Base-by-base conservation (phyloP, 2,888 invertebrate species). In the Caradrina kadenii region DNA sequence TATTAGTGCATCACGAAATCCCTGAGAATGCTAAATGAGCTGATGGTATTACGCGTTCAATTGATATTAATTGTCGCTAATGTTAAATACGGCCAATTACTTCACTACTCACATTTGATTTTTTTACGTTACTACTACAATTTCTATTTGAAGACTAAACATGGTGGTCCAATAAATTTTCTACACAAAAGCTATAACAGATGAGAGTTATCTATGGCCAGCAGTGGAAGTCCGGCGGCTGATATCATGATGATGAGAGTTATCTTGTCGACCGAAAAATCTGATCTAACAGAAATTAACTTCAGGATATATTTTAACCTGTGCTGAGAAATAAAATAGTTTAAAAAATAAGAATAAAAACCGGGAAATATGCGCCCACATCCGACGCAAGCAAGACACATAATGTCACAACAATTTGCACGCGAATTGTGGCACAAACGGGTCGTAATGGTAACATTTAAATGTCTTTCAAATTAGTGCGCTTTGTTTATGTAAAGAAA, bases 1-100 rank as follows among this genome's bases (percentile, higher is more conserved):
- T 85, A 92, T 89, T 89, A 88, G 88, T 89, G 87, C 87, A 85
- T 85, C 87, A 81, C 79, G 79, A 86, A 84, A 85, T 87, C 83
- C 81, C 71, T 62, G 80, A 86, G 86, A 86, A 86, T 84, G 82
- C 79, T 81, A 79, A 79, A 81, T 73, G 72, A 80, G 68, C 62
- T 73, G 42, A 61, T 65, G 60, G 58, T 31, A 69, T 76, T 77
- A 69, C 64, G 68, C 48, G 49, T 64, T 66, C 58, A 66, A 71
- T 73, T 73, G 74, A 70, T 73, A 72, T 72, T 68, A 52, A 64
- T 67, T 69, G 60, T 59, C 17, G 54, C 42, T 31, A 19, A 42
- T 52, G 17, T 63, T 63, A 55, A 60, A 76, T 61, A 70, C 6
- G 22, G 49, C 42, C 53, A 50, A 55, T 73, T 50, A 55, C 17